phyloP scores from a whole-genome alignment of 2,888 invertebrate species.

The Hirudinaria manillensis region DNA sequence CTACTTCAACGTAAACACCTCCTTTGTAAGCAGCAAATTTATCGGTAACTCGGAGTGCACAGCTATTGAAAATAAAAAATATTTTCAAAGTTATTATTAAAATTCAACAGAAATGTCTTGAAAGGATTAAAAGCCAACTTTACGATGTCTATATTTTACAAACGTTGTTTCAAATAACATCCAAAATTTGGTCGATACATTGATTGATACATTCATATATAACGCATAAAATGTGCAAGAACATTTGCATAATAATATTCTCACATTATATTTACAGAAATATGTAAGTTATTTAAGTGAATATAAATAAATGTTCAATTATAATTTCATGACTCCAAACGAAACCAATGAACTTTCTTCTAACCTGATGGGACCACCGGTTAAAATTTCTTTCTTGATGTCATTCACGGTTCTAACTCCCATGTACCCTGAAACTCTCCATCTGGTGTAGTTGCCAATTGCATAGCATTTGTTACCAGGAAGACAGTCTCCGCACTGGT shows the following conservation, averaged over 20 bases:
- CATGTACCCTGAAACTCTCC: constrained; percentile 56
- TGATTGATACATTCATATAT: too few relatives aligned
- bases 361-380: constrained; percentile 57
- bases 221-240: too few relatives aligned
- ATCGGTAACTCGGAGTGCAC: constrained; percentile 37
- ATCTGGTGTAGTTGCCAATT: constrained; percentile 52
- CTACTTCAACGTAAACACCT: constrained; percentile 38
- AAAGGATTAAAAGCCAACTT: too few relatives aligned
- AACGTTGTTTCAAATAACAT: too few relatives aligned
- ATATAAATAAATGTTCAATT: too few relatives aligned
- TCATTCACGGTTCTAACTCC: constrained; percentile 52
- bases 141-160: neutral
- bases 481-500: constrained; percentile 54
- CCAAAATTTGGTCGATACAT: too few relatives aligned
- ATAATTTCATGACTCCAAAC: too few relatives aligned
- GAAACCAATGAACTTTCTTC: neutral
- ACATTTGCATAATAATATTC: too few relatives aligned
- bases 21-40: constrained; percentile 37
- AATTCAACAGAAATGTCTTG: too few relatives aligned
- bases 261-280: too few relatives aligned
- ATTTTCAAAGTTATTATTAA: neutral
- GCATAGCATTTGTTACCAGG: constrained; percentile 50
- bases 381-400: constrained; percentile 58
- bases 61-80: constrained; percentile 23
- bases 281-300: too few relatives aligned